These are phyloP conservation scores for Alcedo quadribrachys DNA, from an alignment of 2,797 vertebrate species.

Conservation along the genomic window DNA sequence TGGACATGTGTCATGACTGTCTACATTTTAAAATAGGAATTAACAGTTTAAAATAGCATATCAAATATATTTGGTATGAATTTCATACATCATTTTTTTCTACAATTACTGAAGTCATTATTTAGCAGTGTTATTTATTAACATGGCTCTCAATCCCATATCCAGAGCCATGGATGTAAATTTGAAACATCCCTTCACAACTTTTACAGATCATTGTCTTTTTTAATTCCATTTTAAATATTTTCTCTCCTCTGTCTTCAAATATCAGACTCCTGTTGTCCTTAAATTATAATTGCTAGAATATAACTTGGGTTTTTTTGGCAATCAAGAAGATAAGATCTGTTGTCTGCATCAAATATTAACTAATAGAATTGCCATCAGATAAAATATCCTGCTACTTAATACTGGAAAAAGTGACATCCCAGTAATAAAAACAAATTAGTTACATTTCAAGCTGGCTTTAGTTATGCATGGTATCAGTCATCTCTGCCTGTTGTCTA, in stretches of 20 bases:
- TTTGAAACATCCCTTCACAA: neutral
- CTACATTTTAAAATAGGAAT: neutral
- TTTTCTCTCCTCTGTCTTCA: neutral
- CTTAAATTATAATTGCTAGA: conserved; percentile 23
- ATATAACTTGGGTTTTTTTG: conserved; percentile 65
- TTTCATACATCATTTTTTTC: neutral
- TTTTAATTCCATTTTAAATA: neutral
- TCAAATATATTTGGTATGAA: neutral
- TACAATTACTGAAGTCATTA: neutral
- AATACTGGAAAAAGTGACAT: conserved; percentile 51
- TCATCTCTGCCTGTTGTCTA: neutral
- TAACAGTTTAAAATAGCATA: neutral
- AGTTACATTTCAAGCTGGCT: conserved; percentile 24
- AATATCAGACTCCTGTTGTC: neutral
- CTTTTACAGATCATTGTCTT: neutral
- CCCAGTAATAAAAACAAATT: conserved; percentile 47
- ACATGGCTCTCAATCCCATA: neutral
- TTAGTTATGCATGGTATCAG: neutral
- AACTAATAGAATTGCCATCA: conserved; percentile 58
- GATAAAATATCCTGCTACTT: conserved; percentile 65
- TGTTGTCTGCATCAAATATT: conserved; percentile 58
- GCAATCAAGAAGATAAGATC: conserved; percentile 63
- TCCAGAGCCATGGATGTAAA: conserved; percentile 7
- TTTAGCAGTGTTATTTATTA: conserved; percentile 61
- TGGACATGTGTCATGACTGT: neutral